phyloP scores from a whole-genome alignment of 2,888 invertebrate genomes.

The Chaitophorus viminalis region DNA sequence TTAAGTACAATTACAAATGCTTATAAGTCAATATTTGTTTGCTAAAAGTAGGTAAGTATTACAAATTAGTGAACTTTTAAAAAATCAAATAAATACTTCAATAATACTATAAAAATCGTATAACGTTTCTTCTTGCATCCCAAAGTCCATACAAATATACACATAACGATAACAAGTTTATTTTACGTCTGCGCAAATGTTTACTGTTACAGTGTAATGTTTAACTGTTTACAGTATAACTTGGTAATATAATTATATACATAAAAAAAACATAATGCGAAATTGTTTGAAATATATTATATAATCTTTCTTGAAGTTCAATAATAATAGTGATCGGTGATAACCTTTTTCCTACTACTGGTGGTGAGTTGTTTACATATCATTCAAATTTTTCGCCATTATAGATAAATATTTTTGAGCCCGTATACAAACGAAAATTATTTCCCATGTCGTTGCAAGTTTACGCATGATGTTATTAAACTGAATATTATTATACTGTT shows the following conservation, averaged over 20 bases:
- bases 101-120: neutral
- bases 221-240: neutral
- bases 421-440: neutral
- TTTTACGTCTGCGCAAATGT: neutral
- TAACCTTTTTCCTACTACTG: constrained; percentile 22
- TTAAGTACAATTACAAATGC: no score
- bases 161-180: neutral
- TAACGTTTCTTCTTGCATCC: no score
- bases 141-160: no score
- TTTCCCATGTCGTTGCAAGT: constrained; percentile 24
- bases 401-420: neutral
- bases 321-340: neutral
- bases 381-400: neutral
- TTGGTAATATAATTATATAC: neutral
- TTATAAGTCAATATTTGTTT: neutral
- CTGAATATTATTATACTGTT: neutral
- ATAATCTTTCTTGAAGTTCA: constrained; percentile 4
- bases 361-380: neutral
- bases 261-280: neutral
- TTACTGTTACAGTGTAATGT: neutral
- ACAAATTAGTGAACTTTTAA: neutral
- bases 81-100: neutral
- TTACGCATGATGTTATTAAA: neutral
- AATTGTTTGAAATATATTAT: constrained; percentile 17
- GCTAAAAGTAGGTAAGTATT: constrained; percentile 8